Percentiles rank a stretch among this genome's conserved stretches.
phyloP scores from a whole-genome alignment of 2,888 invertebrate species.

The Limnephilus lunatus region DNA sequence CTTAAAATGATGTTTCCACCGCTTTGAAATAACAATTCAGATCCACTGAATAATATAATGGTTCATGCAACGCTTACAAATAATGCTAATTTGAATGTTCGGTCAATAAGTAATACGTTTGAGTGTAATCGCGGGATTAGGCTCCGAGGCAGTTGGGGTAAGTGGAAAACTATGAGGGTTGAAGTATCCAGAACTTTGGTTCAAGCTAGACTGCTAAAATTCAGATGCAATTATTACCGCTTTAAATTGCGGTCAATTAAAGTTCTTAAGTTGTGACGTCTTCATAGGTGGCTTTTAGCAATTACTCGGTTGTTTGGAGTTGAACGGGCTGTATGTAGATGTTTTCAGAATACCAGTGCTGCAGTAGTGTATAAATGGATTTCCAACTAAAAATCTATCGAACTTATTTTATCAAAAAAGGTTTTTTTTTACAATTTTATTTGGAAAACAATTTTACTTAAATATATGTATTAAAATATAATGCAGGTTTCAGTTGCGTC shows the following conservation, averaged over 20 bases:
- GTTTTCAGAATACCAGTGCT: no score
- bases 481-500: no score
- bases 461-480: no score
- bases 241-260: constrained; percentile 11
- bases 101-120: constrained; percentile 23
- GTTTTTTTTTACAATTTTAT: no score
- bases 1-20: background rate
- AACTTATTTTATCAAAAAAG: no score
- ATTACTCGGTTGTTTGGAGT: background rate
- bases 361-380: no score
- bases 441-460: no score
- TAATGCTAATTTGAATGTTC: constrained; percentile 26
- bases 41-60: background rate
- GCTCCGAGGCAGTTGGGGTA: background rate
- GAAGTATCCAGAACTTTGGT: constrained; percentile 3
- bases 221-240: background rate
- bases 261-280: background rate
- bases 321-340: no score
- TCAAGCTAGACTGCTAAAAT: background rate
- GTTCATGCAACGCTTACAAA: background rate
- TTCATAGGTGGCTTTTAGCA: background rate
- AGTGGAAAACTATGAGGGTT: constrained; percentile 28
- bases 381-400: no score
- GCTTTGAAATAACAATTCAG: background rate
- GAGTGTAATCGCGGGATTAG: constrained; percentile 22